These are phyloP conservation scores for Manduca sexta DNA, from an alignment of 1,140 invertebrate species.

Conservation along the genomic window DNA sequence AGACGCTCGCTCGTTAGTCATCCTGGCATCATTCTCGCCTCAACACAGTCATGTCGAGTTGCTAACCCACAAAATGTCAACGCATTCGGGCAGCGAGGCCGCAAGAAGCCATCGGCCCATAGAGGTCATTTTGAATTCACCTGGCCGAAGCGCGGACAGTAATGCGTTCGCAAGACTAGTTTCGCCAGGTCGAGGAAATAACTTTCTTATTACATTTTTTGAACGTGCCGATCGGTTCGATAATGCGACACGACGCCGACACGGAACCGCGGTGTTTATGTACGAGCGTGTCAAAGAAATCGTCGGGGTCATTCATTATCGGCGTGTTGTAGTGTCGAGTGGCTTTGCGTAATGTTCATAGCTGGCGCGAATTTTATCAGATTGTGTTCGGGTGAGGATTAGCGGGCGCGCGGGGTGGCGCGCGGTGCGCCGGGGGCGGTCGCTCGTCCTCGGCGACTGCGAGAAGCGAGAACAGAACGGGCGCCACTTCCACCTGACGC, in stretches of 20 bases:
- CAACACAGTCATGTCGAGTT: constrained; percentile 54
- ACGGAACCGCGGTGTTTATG: constrained; percentile 42
- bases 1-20: constrained; percentile 64
- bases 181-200: constrained; percentile 70
- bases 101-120: constrained; percentile 63
- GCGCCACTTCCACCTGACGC: constrained; percentile 72
- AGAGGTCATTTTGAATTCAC: constrained; percentile 73
- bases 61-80: constrained; percentile 69
- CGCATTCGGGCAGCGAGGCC: constrained; percentile 63
- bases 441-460: constrained; percentile 74
- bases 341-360: constrained; percentile 70
- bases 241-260: constrained; percentile 39
- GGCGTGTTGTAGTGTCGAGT: constrained; percentile 57
- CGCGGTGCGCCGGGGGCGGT: constrained; percentile 51
- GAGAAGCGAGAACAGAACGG: constrained; percentile 57
- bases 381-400: constrained; percentile 69
- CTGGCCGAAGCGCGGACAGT: constrained; percentile 66
- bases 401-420: constrained; percentile 37
- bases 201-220: constrained; percentile 68
- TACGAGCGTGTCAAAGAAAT: constrained; percentile 33
- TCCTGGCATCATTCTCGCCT: constrained; percentile 63
- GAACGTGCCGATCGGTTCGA: constrained; percentile 37
- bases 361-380: constrained; percentile 72
- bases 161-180: constrained; percentile 70
- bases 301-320: constrained; percentile 66